Evolutionary conservation across 2,888 invertebrate species (phyloP), one percentile per base, ranked within the genome.

Genomic region (Drosophila neutralis): DNA sequence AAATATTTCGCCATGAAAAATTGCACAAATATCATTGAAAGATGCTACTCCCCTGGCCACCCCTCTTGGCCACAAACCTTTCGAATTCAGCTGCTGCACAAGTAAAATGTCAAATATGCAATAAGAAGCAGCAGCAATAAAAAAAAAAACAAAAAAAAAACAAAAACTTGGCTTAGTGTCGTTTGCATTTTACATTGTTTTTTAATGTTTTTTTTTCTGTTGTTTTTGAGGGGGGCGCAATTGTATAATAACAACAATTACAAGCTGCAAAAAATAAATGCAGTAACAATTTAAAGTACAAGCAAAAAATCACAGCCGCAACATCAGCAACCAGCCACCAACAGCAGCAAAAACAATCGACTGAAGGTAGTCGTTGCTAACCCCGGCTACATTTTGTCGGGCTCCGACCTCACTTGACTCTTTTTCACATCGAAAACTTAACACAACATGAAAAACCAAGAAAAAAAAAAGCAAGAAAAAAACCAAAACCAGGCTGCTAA

Each of bases 91-190:
- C 69, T 62, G 73, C 71, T 70, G 76, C 77, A 63, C 89, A 83
- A 83, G 78, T 89, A 81, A 84, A 84, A 84, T 89, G 83, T 84
- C 87, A 89, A 89, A 87, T 87, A 87, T 87, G 89, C 89, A 87
- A 76, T 80, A 67, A 80, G 71, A 71, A 64, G 62, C 70, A 57
- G 48, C 40, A 73, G 48, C 63, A 63, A 57, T 40, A 65, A 63
- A 48, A 54, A 60, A 29, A 29, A 35, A 61, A 4, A 42, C 49
- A 45, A 62, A 54, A 29, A 29, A 29, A 42, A 36, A 24, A 1
- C 29, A 1, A 40, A 18, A 57, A 49, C 51, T 73, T 77, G 66
- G 59, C 56, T 63, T 59, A 73, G 80, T 67, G 70, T 75, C 75
- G 70, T 76, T 75, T 65, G 75, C 74, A 73, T 72, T 76, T 82